A percentile compares a stretch with the other conserved stretches of the same genome.
Evolutionary conservation across 2,888 invertebrate genomes (phyloP).

Genomic region (Stratiomys singularior): DNA sequence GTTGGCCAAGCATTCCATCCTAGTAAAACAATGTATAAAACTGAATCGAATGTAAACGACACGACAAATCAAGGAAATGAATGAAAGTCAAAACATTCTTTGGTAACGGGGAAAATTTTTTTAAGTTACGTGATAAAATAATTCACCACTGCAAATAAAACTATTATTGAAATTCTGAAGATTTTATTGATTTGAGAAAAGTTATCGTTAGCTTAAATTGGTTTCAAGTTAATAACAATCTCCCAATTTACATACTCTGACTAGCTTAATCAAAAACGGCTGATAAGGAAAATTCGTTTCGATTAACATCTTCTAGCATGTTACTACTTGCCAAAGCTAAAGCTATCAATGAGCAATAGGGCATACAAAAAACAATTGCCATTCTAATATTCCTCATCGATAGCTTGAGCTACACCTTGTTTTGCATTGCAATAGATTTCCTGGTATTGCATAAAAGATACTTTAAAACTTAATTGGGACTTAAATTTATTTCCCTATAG

Average conservation of each 20-base stretch:
- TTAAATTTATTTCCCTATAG: conserved; percentile 23
- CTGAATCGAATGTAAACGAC: background rate
- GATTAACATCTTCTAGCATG: conserved; percentile 11
- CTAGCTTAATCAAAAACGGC: conserved; percentile 44
- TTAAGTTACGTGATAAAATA: background rate
- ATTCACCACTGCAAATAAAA: conserved; percentile 1
- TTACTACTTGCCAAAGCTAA: background rate
- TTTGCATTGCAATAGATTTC: background rate
- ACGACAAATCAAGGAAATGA: background rate
- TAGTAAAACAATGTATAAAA: conserved; percentile 3
- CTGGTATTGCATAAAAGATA: background rate
- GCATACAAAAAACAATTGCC: conserved; percentile 37
- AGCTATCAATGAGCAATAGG: background rate
- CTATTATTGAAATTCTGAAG: conserved; percentile 9
- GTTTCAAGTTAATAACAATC: background rate
- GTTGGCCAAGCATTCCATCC: conserved; percentile 59
- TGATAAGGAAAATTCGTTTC: conserved; percentile 31
- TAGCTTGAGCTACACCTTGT: background rate
- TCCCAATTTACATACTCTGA: conserved; percentile 2
- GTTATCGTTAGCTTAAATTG: conserved; percentile 15
- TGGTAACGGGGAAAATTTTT: background rate
- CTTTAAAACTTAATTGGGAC: conserved; percentile 24
- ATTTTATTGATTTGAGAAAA: background rate
- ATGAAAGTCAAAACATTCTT: background rate
- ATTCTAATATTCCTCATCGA: background rate